Base-by-base conservation (phyloP, 2,113 vertebrate genomes). In the Lathamus discolor region DNA sequence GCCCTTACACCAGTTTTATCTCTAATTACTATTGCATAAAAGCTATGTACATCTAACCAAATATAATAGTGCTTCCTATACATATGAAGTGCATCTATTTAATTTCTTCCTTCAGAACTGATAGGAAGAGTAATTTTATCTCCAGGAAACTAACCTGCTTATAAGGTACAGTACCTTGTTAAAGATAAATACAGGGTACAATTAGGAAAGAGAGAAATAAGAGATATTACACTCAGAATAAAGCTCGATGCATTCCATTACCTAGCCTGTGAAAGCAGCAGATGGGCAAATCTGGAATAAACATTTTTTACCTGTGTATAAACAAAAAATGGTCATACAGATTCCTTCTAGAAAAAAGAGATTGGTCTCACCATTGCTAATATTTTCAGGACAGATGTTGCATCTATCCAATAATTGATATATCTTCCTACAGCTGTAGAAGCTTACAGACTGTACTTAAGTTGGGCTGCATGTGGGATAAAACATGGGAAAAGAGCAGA, bases 11-110 rank as follows among this genome's bases (percentile, higher is more conserved):
- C 0, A 66, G 16, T 90, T 91, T 76, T 85, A 74, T 83, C 70
- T 85, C 37, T 54, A 80, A 73, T 85, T 95, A 76, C 79, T 90
- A 41, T 74, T 91, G 6, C 41, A 86, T 88, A 74, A 92, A 90
- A 95, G 33, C 23, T 33, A 59, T 59, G 28, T 11, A 63, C 88
- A 94, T 86, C 85, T 87, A 82, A 14, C 10, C 54, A 83, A 76
- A 88, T 7, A 69, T 91, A 80, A 70, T 18, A 83, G 25, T 63
- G 9, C 14, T 94, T 85, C 57, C 44, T 4, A 22, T 74, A 67
- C 23, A 83, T 44, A 83, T 74, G 49, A 90, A 91, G 39, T 44
- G 48, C 4, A 1, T 84, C 35, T 87, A 33, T 87, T 78, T 82
- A 43, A 49, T 84, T 76, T 94, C 13, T 94, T 94, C 41, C 54